Percentiles rank a stretch among this genome's conserved stretches.
phyloP scores from a whole-genome alignment of 2,113 vertebrate species.

The Sceloporus undulatus region DNA sequence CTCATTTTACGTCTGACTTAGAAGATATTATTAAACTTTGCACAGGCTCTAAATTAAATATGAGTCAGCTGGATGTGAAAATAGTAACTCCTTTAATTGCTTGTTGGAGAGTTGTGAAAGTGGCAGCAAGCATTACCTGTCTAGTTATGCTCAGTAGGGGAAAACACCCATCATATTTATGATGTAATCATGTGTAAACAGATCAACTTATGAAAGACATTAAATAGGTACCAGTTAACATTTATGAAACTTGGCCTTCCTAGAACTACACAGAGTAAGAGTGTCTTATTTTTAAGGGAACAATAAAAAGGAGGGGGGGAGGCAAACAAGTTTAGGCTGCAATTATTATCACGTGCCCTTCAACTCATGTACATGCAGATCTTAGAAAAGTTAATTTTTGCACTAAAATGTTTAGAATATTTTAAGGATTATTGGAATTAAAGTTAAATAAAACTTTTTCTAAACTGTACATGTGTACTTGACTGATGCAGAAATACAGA shows the following conservation, averaged over 20 bases:
- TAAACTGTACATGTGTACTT: background rate
- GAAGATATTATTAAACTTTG: slow-evolving; percentile 77
- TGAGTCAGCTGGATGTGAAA: slow-evolving; percentile 72
- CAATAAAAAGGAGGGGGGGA: background rate
- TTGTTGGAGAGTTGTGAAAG: slow-evolving; percentile 73
- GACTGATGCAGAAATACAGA: background rate
- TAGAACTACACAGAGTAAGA: background rate
- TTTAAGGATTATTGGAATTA: too few relatives aligned
- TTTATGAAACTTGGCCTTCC: slow-evolving; percentile 50
- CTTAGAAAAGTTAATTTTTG: too few relatives aligned
- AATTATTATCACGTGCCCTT: background rate
- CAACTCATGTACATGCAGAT: background rate
- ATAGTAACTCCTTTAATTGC: slow-evolving; percentile 77
- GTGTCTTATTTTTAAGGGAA: background rate
- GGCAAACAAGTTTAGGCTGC: too few relatives aligned
- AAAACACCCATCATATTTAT: slow-evolving; percentile 59
- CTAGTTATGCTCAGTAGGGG: slow-evolving; percentile 53
- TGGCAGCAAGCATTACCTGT: slow-evolving; percentile 64
- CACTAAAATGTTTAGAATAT: too few relatives aligned
- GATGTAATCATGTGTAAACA: slow-evolving; percentile 50
- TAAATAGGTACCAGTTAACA: slow-evolving; percentile 54
- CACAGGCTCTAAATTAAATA: slow-evolving; percentile 75
- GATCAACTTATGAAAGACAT: slow-evolving; percentile 40
- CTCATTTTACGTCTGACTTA: slow-evolving; percentile 69
- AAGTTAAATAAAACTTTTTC: too few relatives aligned